Evolutionary conservation across 2,797 vertebrate genomes (phyloP).

Genomic region (Salmo trutta): DNA sequence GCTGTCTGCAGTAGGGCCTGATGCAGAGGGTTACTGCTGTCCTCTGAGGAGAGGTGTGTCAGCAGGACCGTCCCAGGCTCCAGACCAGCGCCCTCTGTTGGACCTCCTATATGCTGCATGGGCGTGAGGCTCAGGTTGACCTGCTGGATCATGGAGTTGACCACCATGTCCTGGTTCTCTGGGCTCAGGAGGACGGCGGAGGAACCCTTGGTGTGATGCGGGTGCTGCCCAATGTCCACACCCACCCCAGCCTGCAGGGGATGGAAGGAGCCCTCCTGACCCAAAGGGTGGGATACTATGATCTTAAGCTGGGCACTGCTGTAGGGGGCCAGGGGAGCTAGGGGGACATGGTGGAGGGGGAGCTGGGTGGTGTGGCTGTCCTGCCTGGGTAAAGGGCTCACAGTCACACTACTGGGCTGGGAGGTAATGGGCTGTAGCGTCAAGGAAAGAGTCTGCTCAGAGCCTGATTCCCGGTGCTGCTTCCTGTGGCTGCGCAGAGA

Average conservation of each 20-base stretch:
- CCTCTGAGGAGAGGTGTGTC: slow-evolving; percentile 70
- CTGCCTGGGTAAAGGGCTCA: slow-evolving; percentile 30
- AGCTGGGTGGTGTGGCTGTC: slow-evolving; percentile 25
- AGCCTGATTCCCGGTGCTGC: slow-evolving; percentile 81
- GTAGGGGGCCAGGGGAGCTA: slow-evolving; percentile 69
- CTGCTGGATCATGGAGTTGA: slow-evolving; percentile 87
- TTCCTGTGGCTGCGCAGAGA: slow-evolving; percentile 93
- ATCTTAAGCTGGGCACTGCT: slow-evolving; percentile 85
- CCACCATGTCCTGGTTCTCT: slow-evolving; percentile 69
- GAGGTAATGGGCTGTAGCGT: slow-evolving; percentile 64
- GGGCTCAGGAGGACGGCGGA: slow-evolving; percentile 67
- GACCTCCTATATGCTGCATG: slow-evolving; percentile 60
- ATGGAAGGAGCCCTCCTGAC: slow-evolving; percentile 66
- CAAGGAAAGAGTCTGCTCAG: slow-evolving; percentile 51
- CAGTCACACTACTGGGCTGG: not conserved
- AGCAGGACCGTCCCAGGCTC: slow-evolving; percentile 80
- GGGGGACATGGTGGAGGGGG: slow-evolving; percentile 54
- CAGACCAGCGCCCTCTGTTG: slow-evolving; percentile 60
- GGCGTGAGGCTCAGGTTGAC: slow-evolving; percentile 84
- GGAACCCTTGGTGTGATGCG: slow-evolving; percentile 50
- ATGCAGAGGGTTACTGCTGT: slow-evolving; percentile 67
- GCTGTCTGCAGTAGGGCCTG: slow-evolving; percentile 77
- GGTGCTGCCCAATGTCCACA: slow-evolving; percentile 41
- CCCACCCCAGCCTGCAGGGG: slow-evolving; percentile 70
- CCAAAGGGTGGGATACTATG: slow-evolving; percentile 83